phyloP scores from a whole-genome alignment of 2,888 invertebrate species.

The Cistogaster globosa region DNA sequence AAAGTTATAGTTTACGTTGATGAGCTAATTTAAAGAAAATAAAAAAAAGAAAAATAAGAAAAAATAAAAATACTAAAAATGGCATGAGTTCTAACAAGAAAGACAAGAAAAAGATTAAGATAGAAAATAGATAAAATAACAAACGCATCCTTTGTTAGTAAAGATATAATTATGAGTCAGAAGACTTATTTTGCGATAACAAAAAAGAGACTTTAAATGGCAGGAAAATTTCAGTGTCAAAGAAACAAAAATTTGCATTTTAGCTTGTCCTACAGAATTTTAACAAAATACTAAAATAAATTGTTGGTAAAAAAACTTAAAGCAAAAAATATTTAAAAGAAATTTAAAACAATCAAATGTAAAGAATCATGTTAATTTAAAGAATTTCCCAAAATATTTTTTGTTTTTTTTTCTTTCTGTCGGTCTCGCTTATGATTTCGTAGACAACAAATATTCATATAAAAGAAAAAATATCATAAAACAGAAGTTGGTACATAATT shows the following conservation, averaged over 20 bases:
- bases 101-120: neutral
- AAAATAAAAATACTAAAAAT: neutral
- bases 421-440: conserved; percentile 38
- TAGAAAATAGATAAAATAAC: neutral
- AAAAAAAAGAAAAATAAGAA: conserved; percentile 6
- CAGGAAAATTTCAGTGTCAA: neutral
- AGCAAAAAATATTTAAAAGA: neutral
- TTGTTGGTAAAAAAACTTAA: neutral
- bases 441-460: conserved; percentile 3
- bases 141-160: no score
- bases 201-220: neutral
- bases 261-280: neutral
- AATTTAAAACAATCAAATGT: neutral
- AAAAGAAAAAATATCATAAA: neutral
- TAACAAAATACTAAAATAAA: neutral
- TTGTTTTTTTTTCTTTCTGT: neutral
- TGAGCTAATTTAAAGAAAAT: conserved; percentile 71
- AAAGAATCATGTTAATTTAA: conserved; percentile 41
- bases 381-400: conserved; percentile 62
- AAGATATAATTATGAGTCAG: no score
- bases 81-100: no score
- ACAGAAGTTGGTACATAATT: conserved; percentile 10
- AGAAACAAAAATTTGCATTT: neutral
- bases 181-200: neutral
- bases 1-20: conserved; percentile 72